These are phyloP conservation scores for Centroberyx gerrardi DNA, from an alignment of 2,797 vertebrate species.

Conservation along the genomic window DNA sequence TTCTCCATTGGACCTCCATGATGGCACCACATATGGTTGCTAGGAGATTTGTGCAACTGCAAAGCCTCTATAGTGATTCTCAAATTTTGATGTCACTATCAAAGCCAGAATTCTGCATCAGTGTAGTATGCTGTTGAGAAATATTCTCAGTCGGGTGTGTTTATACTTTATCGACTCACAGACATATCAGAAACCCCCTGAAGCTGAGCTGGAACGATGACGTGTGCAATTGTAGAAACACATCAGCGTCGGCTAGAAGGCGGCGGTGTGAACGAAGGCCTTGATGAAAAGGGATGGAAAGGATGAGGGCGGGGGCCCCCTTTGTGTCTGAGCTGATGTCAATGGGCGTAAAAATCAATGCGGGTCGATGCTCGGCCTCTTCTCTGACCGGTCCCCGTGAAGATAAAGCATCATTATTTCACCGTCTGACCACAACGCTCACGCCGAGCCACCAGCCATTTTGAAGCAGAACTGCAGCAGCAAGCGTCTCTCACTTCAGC, in stretches of 20 bases:
- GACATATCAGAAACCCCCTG: too few relatives aligned
- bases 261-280: constrained; percentile 5
- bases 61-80: too few relatives aligned
- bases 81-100: too few relatives aligned
- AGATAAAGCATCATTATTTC: constrained; percentile 52
- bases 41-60: too few relatives aligned
- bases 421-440: neutral
- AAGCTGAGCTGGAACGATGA: too few relatives aligned
- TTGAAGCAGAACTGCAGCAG: constrained; percentile 46
- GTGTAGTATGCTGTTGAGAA: too few relatives aligned
- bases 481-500: constrained; percentile 1
- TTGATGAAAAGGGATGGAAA: constrained; percentile 21
- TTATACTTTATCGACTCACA: too few relatives aligned
- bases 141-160: too few relatives aligned
- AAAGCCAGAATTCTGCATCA: too few relatives aligned
- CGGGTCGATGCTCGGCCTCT: neutral
- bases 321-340: constrained; percentile 57
- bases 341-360: constrained; percentile 56
- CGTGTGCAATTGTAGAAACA: neutral
- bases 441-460: constrained; percentile 51
- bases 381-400: constrained; percentile 44
- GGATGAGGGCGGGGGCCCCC: constrained; percentile 8
- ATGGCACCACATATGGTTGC: too few relatives aligned
- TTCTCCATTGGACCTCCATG: too few relatives aligned
- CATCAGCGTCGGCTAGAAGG: constrained; percentile 30